phyloP scores from a whole-genome alignment of 2,113 vertebrate genomes.

The Brevimyrus niger region DNA sequence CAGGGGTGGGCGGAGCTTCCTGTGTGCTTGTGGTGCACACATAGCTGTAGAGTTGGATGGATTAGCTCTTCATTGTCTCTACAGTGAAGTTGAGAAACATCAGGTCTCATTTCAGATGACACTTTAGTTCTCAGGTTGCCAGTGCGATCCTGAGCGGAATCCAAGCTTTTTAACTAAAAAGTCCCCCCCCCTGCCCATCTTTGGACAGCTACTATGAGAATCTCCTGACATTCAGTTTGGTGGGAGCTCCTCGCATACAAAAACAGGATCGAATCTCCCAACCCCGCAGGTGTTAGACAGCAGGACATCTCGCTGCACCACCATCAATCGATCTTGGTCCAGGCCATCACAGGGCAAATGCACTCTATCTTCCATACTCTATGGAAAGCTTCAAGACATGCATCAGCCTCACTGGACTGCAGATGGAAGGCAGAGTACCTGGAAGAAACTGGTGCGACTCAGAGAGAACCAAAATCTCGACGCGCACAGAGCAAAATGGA shows the following conservation, averaged over 20 bases:
- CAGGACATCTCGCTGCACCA: not conserved
- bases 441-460: too few relatives aligned
- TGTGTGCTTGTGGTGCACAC: constrained; percentile 34
- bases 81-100: not conserved
- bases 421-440: too few relatives aligned
- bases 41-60: not conserved
- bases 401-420: too few relatives aligned
- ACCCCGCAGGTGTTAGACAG: not conserved
- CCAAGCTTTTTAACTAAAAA: not conserved
- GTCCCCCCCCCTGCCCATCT: not conserved
- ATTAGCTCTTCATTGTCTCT: not conserved
- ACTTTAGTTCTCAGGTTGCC: not conserved
- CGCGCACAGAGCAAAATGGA: not conserved
- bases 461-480: not conserved
- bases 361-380: too few relatives aligned
- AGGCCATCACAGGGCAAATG: too few relatives aligned
- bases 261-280: not conserved
- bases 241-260: not conserved
- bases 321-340: too few relatives aligned
- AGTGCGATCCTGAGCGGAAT: not conserved
- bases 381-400: too few relatives aligned
- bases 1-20: not conserved
- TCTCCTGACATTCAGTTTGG: not conserved
- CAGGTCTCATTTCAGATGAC: not conserved
- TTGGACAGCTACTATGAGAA: not conserved